Conservation (phyloP, 2,888 invertebrate species). For the Meiosimyza decipiens region DNA sequence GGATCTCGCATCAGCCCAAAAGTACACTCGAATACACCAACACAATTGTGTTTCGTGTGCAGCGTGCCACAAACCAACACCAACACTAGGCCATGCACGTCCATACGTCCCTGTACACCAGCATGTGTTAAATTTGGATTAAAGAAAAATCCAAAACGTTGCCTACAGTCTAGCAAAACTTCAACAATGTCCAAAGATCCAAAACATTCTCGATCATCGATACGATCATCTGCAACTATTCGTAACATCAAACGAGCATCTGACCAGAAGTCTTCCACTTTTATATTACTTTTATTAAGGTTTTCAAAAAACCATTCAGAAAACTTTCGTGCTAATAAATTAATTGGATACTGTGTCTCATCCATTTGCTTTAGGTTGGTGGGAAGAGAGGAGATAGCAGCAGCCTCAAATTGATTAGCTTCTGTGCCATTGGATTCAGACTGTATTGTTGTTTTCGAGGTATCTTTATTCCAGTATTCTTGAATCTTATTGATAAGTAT, state of each 20-base stretch:
- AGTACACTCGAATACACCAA: slow-evolving; percentile 75
- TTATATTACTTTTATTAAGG: slow-evolving; percentile 65
- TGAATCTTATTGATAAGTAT: slow-evolving; percentile 68
- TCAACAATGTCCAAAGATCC: slow-evolving; percentile 58
- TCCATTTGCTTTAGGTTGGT: slow-evolving; percentile 14
- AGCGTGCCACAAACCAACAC: slow-evolving; percentile 74
- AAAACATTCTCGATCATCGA: slow-evolving; percentile 49
- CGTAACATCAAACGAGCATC: slow-evolving; percentile 64
- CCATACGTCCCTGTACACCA: slow-evolving; percentile 71
- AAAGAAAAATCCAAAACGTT: slow-evolving; percentile 69
- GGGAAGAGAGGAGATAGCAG: background rate
- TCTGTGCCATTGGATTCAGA: background rate
- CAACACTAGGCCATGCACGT: slow-evolving; percentile 73
- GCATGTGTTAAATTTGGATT: slow-evolving; percentile 72
- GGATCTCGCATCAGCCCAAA: slow-evolving; percentile 76
- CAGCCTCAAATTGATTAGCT: background rate
- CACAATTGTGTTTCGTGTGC: slow-evolving; percentile 68
- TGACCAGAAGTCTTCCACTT: slow-evolving; percentile 70
- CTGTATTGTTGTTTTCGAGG: background rate
- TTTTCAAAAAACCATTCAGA: slow-evolving; percentile 71
- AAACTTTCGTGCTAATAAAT: slow-evolving; percentile 70
- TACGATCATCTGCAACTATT: slow-evolving; percentile 52
- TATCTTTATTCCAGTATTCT: slow-evolving; percentile 65
- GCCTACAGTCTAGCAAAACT: slow-evolving; percentile 62
- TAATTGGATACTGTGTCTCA: slow-evolving; percentile 58